Percentiles rank a stretch among this genome's conserved stretches.
Evolutionary conservation across 2,888 invertebrate species (phyloP).

Genomic region (Nematopogon swammerdamellus): DNA sequence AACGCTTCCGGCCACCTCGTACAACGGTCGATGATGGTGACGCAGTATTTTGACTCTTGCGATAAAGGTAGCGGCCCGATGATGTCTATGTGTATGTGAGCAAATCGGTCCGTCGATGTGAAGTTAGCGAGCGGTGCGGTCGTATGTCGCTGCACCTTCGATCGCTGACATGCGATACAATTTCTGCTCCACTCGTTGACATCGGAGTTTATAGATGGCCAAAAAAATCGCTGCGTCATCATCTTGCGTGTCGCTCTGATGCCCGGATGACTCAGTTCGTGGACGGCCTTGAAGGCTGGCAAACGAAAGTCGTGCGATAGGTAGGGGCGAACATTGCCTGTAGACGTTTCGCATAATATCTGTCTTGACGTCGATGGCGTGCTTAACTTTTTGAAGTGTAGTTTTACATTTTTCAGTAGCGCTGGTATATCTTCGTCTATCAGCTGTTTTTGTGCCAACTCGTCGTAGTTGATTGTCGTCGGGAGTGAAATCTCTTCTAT

Average conservation of each 20-base stretch:
- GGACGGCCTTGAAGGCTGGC: constrained; percentile 9
- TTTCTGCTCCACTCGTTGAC: constrained; percentile 7
- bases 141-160: not conserved
- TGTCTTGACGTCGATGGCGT: not conserved
- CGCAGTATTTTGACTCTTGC: constrained; percentile 11
- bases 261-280: constrained; percentile 10
- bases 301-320: constrained; percentile 10
- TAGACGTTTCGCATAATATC: constrained; percentile 4
- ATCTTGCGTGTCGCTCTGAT: constrained; percentile 3
- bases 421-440: not conserved
- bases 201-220: constrained; percentile 8
- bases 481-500: constrained; percentile 5
- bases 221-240: constrained; percentile 3
- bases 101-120: not conserved
- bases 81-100: constrained; percentile 6
- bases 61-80: constrained; percentile 8
- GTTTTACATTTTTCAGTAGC: constrained; percentile 1
- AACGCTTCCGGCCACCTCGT: constrained; percentile 14
- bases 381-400: not conserved
- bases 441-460: not conserved
- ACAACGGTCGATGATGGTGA: constrained; percentile 14
- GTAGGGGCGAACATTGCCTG: constrained; percentile 8
- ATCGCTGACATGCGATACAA: constrained; percentile 7
- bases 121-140: not conserved
- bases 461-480: constrained; percentile 3